Conservation (phyloP, 2,888 invertebrate species). For the Lobophora halterata region DNA sequence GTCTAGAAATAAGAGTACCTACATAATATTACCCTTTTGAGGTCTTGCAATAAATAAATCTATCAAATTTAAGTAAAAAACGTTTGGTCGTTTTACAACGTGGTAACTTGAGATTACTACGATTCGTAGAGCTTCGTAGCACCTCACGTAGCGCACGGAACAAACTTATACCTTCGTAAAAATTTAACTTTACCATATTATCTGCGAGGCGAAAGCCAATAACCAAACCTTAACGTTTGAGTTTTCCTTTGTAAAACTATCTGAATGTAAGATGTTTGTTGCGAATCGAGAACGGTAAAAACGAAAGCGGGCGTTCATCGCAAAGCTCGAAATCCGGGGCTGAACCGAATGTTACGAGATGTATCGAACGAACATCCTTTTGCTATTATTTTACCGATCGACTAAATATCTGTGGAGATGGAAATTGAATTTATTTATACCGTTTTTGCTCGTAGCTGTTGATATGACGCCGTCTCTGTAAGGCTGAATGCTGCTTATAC, state of each 20-base stretch:
- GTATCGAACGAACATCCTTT: constrained; percentile 38
- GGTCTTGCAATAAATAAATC: too few species aligned
- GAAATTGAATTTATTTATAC: constrained; percentile 45
- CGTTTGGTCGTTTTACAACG: too few species aligned
- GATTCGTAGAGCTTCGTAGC: too few species aligned
- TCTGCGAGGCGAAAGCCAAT: neutral
- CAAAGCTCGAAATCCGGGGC: constrained; percentile 37
- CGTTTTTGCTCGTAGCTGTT: constrained; percentile 13
- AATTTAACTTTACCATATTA: too few species aligned
- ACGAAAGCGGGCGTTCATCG: constrained; percentile 28
- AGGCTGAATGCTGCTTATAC: too few species aligned
- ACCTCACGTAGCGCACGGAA: too few species aligned
- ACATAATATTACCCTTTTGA: too few species aligned
- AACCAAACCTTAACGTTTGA: constrained; percentile 17
- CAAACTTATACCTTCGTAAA: too few species aligned
- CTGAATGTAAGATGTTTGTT: constrained; percentile 21
- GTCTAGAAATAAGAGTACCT: too few species aligned
- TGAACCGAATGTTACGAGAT: constrained; percentile 40
- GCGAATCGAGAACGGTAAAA: constrained; percentile 33
- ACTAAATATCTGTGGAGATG: constrained; percentile 45
- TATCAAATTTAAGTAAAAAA: too few species aligned
- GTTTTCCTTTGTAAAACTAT: constrained; percentile 22
- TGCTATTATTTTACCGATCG: constrained; percentile 50
- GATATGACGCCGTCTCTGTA: constrained; percentile 2
- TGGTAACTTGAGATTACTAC: too few species aligned